Evolutionary conservation across 2,113 vertebrate genomes (phyloP).

Genomic region (Heptranchias perlo): DNA sequence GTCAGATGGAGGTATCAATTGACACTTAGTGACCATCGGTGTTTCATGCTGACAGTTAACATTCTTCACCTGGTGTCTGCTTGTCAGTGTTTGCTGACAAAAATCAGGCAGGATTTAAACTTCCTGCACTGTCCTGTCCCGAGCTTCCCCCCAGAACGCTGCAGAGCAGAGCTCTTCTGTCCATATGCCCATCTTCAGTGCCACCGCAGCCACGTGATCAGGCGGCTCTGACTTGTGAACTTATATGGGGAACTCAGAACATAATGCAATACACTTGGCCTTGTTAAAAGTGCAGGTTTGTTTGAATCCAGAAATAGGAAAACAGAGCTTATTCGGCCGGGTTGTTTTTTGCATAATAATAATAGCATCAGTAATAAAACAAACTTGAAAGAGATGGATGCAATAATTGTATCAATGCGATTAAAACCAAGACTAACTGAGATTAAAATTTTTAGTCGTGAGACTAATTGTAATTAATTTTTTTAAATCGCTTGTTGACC

Average conservation of each 20-base stretch:
- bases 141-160: not conserved
- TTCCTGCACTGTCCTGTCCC: not conserved
- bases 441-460: too few species aligned
- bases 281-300: not conserved
- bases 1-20: not conserved
- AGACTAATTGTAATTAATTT: too few species aligned
- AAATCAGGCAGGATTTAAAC: not conserved
- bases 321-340: not conserved
- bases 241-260: not conserved
- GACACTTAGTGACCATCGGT: not conserved
- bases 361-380: not conserved
- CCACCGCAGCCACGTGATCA: not conserved
- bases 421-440: too few species aligned
- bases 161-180: not conserved
- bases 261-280: not conserved
- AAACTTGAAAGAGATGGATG: not conserved
- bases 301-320: not conserved
- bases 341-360: not conserved
- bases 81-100: not conserved
- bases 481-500: too few species aligned
- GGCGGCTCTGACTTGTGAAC: not conserved
- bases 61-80: not conserved
- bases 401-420: too few species aligned
- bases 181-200: not conserved
- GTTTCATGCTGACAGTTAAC: not conserved